Base-by-base conservation (phyloP, 2,113 vertebrate genomes). In the Brienomyrus brachyistius region DNA sequence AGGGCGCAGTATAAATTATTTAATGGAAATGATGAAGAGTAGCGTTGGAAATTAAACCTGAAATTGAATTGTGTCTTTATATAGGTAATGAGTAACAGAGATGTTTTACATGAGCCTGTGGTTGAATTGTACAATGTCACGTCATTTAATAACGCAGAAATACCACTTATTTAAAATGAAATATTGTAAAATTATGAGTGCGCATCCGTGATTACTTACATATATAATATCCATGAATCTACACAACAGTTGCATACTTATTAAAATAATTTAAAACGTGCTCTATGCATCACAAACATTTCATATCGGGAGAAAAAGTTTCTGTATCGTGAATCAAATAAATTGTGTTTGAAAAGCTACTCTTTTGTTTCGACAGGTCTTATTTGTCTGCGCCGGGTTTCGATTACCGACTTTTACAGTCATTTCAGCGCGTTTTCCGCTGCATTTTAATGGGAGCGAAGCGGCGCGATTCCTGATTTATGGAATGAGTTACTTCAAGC, bases 401-500 rank as follows among this genome's bases (percentile, higher is more conserved):
- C 62, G 31, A 87, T 89, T 91, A 91, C 56, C 50, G 86, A 59
- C 56, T 91, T 45, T 77, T 74, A 21, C 88, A 45, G 83, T 31
- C 27, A 48, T 77, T 89, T 89, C 13, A 21, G 23, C 19, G 54
- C 62, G 43, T 35, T 27, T 82, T 50, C 83, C 23, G n/a, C 45
- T 45, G 48, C 87, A 89, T 87, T 82, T 87, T 89, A 89, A 91
- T 89, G 40, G 85, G 89, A 86, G 83, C 85, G 35, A 85, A 74
- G 83, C 40, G 27, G 82, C 51, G 51, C 27, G 85, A 48, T 66
- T 35, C 82, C 35, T 91, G 90, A 91, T 89, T 91, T 91, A 91
- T 91, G 90, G 77, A 66, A 5, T 77, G 31, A 77, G 86, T 89
- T 89, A 89, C 82, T 82, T 91, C 43, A 15, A 82, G 90, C 77